A percentile compares a stretch with the other conserved stretches of the same genome.
These are phyloP conservation scores for Drosophila neotestacea DNA, from an alignment of 2,888 invertebrate genomes.

Conservation along the genomic window DNA sequence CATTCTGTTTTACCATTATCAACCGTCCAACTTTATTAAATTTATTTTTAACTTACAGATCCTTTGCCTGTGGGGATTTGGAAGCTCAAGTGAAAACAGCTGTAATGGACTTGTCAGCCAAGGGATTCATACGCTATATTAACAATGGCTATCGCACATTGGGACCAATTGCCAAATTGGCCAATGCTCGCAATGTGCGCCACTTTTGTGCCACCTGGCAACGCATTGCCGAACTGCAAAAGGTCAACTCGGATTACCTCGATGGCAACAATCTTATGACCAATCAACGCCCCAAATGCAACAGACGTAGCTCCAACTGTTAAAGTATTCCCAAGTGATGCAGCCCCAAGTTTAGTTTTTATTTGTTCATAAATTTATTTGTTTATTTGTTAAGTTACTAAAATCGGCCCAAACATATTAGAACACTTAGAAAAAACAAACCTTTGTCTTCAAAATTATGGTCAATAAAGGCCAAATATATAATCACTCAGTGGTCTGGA, in stretches of 20 bases:
- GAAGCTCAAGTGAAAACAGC: constrained; percentile 83
- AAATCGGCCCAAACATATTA: not conserved
- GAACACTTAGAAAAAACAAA: not conserved
- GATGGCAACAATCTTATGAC: constrained; percentile 24
- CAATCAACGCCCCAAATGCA: constrained; percentile 36
- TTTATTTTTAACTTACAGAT: constrained; percentile 53
- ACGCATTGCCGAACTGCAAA: constrained; percentile 76
- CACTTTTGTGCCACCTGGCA: constrained; percentile 81
- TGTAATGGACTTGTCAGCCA: constrained; percentile 71
- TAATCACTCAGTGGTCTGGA: constrained; percentile 1
- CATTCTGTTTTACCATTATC: not conserved
- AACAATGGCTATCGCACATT: constrained; percentile 82
- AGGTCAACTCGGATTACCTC: constrained; percentile 60
- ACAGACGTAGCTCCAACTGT: constrained; percentile 45
- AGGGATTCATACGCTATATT: constrained; percentile 79
- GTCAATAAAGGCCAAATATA: constrained; percentile 25
- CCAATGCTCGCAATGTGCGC: constrained; percentile 76
- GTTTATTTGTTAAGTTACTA: constrained; percentile 23
- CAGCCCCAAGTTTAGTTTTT: constrained; percentile 6
- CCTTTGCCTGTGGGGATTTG: constrained; percentile 82
- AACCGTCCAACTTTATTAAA: not conserved
- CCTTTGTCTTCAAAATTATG: constrained; percentile 44
- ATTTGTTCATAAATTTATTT: constrained; percentile 20
- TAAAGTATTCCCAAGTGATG: constrained; percentile 11
- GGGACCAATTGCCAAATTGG: constrained; percentile 83